Conservation (phyloP, 1,140 invertebrate species). For the Eurosta solidaginis region DNA sequence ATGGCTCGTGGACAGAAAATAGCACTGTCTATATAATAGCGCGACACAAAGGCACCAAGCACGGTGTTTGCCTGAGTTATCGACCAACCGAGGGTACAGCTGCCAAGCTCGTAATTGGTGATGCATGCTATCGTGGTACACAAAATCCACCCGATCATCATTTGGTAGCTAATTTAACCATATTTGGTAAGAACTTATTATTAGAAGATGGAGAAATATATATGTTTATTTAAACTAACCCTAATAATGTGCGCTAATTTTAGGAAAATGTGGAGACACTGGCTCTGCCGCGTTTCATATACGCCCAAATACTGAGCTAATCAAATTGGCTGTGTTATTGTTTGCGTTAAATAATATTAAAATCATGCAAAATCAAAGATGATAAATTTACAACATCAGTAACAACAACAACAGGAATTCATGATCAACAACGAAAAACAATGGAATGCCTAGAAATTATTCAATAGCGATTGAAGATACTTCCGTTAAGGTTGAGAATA, state of each 20-base stretch:
- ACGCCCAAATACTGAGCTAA: background rate
- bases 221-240: background rate
- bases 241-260: background rate
- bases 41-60: slow-evolving; percentile 65
- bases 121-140: slow-evolving; percentile 55
- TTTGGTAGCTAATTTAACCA: slow-evolving; percentile 56
- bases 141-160: slow-evolving; percentile 58
- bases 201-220: background rate
- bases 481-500: background rate
- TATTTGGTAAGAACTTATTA: slow-evolving; percentile 45
- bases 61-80: slow-evolving; percentile 59
- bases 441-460: background rate
- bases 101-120: slow-evolving; percentile 54
- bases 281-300: slow-evolving; percentile 23
- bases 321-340: background rate
- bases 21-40: slow-evolving; percentile 77
- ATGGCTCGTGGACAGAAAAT: slow-evolving; percentile 78
- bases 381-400: background rate
- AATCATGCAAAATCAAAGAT: background rate
- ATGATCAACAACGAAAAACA: slow-evolving; percentile 2
- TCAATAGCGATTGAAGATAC: background rate
- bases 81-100: slow-evolving; percentile 49
- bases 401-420: background rate
- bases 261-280: slow-evolving; percentile 40
- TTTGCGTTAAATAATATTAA: background rate